Evolutionary conservation across 2,113 vertebrate species (phyloP).

Genomic region (Amphiprion ocellaris): DNA sequence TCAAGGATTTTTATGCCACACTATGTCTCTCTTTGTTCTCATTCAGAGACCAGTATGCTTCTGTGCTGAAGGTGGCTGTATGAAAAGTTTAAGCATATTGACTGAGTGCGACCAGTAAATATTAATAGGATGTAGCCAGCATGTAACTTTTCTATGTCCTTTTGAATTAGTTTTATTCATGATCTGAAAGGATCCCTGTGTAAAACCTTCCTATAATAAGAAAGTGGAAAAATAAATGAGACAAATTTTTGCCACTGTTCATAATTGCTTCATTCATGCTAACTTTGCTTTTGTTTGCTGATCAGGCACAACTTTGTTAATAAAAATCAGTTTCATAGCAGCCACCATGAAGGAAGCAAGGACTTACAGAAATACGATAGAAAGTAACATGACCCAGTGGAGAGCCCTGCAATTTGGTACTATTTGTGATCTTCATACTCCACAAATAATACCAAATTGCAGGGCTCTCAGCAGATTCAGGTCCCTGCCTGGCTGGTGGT

Average conservation of each 20-base stretch:
- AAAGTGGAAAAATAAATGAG: not conserved
- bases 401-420: not conserved
- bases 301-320: not conserved
- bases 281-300: constrained; percentile 4
- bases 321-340: not conserved
- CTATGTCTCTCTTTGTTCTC: constrained; percentile 12
- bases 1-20: constrained; percentile 49
- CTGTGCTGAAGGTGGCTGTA: constrained; percentile 8
- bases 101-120: constrained; percentile 25
- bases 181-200: not conserved
- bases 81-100: constrained; percentile 19
- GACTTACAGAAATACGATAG: not conserved
- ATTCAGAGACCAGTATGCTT: constrained; percentile 8
- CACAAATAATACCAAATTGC: constrained; percentile 10
- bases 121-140: constrained; percentile 9
- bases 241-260: not conserved
- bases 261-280: constrained; percentile 7
- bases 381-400: not conserved
- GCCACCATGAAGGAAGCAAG: not conserved
- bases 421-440: not conserved
- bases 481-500: constrained; percentile 44
- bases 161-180: constrained; percentile 20
- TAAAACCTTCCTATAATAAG: constrained; percentile 4
- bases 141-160: constrained; percentile 12
- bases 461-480: constrained; percentile 20